These are phyloP conservation scores for Agrochola litura DNA, from an alignment of 2,888 invertebrate genomes.

Conservation along the genomic window DNA sequence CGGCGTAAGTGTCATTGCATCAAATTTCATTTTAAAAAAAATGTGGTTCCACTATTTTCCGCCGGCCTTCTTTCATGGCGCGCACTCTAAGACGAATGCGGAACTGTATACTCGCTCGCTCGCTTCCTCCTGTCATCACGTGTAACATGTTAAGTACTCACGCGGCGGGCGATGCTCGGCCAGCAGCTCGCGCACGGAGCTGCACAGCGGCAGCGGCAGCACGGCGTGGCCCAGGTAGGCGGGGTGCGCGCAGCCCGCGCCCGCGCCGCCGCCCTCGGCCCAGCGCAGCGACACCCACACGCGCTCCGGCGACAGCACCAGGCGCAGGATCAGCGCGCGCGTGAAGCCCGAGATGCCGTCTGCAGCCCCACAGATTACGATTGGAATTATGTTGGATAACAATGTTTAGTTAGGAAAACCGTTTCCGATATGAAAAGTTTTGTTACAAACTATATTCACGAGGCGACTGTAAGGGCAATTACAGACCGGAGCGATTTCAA, in stretches of 20 bases:
- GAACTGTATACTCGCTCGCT: not conserved
- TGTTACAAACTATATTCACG: not conserved
- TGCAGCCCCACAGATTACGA: not conserved
- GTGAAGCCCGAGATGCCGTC: conserved; percentile 96
- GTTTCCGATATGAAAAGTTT: not conserved
- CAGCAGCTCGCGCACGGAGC: conserved; percentile 94
- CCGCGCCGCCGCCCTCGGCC: conserved; percentile 89
- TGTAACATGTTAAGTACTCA: conserved; percentile 70
- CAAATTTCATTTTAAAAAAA: no score
- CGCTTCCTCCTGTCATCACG: not conserved
- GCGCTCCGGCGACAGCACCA: conserved; percentile 96
- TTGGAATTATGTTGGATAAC: no score
- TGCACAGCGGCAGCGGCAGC: conserved; percentile 93
- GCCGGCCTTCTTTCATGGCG: no score
- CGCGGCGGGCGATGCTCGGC: conserved; percentile 88
- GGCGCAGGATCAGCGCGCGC: conserved; percentile 95
- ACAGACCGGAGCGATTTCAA: not conserved
- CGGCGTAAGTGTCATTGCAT: no score
- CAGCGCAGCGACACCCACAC: conserved; percentile 93
- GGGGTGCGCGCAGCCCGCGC: conserved; percentile 89
- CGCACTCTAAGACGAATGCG: no score
- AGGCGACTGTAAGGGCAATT: not conserved
- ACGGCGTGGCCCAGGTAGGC: conserved; percentile 92
- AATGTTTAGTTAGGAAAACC: not conserved
- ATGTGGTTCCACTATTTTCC: no score